Base-by-base conservation (phyloP, 2,113 vertebrate genomes). In the Periophthalmus modestus region DNA sequence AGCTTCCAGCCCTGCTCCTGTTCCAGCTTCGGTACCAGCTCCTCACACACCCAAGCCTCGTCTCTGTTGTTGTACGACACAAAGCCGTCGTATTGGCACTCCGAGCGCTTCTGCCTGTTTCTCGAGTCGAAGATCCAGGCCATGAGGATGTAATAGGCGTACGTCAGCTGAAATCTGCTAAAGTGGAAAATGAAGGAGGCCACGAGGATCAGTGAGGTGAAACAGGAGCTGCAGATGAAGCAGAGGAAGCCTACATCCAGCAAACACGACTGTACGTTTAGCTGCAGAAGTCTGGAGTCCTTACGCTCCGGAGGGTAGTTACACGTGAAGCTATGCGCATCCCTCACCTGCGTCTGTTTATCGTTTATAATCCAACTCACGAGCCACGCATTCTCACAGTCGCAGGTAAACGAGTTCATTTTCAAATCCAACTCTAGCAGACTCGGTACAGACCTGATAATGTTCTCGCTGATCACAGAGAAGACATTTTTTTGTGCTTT, bases 61-160 rank as follows among this genome's bases (percentile, higher is more conserved):
- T 94, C 93, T 0, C 88, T 65, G 62, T 6, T 9, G 36, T 94
- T 94, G 63, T 94, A 95, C 48, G 93, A 95, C 78, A 94, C 78
- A 18, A 95, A 94, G 19, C 93, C 92, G 0, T 95, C 94, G 3
- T 94, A 95, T 63, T 80, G 82, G 24, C 77, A 5, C 0, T 43
- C 21, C 66, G n/a, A 71, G 72, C 59, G 36, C 33, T 9, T 87
- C 52, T 85, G 78, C 55, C 71, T 87, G 15, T 78, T 28, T 59
- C 84, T 92, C 23, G 24, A 72, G 4, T 95, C 87, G n/a, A 86
- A 88, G 7, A 94, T 0, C 62, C 85, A 90, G 5, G 92, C 93
- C 55, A 89, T 55, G 52, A 93, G 84, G 46, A 93, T 70, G 79
- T 93, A 93, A 68, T 94, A 94, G 9, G 85, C 83, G 10, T 93